Conservation (phyloP, 1,140 invertebrate genomes). For the Procambarus clarkii region DNA sequence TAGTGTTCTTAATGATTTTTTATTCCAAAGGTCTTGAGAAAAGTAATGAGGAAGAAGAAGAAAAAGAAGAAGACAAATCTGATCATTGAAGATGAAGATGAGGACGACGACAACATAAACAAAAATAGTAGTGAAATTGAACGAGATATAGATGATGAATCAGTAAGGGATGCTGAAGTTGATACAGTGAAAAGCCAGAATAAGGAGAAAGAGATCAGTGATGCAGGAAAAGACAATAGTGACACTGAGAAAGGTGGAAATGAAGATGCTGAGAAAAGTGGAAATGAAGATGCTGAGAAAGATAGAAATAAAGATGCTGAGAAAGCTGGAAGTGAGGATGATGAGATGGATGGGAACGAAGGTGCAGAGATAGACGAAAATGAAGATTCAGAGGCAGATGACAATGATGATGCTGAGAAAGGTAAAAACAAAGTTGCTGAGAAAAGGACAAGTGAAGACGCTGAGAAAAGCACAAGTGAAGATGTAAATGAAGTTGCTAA, state of each 20-base stretch:
- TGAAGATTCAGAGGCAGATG: constrained; percentile 34
- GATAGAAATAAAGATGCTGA: too few species aligned
- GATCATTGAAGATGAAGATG: constrained; percentile 77
- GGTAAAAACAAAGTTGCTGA: constrained; percentile 37
- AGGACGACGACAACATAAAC: constrained; percentile 66
- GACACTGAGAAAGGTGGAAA: background rate
- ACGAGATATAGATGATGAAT: background rate
- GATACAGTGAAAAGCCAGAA: background rate
- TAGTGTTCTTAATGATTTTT: background rate
- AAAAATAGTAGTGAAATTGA: constrained; percentile 61
- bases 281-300: too few species aligned
- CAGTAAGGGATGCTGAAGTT: background rate
- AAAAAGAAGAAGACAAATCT: constrained; percentile 80
- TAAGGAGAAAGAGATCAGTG: too few species aligned
- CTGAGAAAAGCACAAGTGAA: background rate
- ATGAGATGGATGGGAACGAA: too few species aligned
- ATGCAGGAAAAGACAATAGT: too few species aligned
- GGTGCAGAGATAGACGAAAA: background rate
- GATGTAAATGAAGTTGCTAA: background rate
- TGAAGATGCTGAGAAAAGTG: too few species aligned
- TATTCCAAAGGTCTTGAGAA: constrained; percentile 73
- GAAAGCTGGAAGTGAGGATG: too few species aligned
- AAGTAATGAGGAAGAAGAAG: constrained; percentile 79
- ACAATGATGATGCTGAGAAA: background rate
- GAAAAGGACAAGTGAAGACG: background rate